Evolutionary conservation across 2,113 vertebrate species (phyloP), one percentile per base, ranked within the genome.

Genomic region (Scomber colias): DNA sequence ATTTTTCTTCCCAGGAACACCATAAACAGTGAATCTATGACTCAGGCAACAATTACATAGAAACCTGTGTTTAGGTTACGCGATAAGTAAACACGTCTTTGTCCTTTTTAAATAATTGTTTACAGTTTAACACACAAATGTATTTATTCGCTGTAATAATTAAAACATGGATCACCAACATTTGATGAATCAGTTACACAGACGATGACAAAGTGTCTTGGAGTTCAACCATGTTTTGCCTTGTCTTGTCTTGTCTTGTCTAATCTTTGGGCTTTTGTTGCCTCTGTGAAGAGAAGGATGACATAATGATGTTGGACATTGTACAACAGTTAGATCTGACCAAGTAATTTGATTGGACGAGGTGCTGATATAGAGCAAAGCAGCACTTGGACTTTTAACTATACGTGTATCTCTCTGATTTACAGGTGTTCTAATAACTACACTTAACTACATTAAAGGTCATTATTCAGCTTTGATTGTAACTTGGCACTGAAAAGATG

Each of bases 1-100:
- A 48, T 21, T 62, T 62, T 86, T 79, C 48, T 79, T 81, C 80
- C 82, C 79, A 65, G 60, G 76, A 77, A 70, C 63, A 66, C 15
- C 45, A 85, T 77, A 86, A 89, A 89, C 75, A 87, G 30, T 77
- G 21, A 61, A 71, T 77, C 54, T 74, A 49, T 87, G 71, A 85
- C 82, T 75, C 72, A 87, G 77, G 57, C 60, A 81, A 65, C 59
- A 51, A 85, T 79, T 45, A 67, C 61, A 75, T 44, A 59, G 61
- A 80, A 75, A 56, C 53, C 74, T 53, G 27, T 77, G 86, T 85
- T 90, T 87, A 81, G 63, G 19, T 21, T 83, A 31, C 9, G 27
- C 2, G 19, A 64, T 62, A 24, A 71, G 45, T 63, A 71, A 85
- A 85, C 55, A 66, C 31, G 19, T 86, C 60, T 78, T 78, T 85